Conservation (phyloP, 2,888 invertebrate species). For the Caenorhabditis macrosperma region DNA sequence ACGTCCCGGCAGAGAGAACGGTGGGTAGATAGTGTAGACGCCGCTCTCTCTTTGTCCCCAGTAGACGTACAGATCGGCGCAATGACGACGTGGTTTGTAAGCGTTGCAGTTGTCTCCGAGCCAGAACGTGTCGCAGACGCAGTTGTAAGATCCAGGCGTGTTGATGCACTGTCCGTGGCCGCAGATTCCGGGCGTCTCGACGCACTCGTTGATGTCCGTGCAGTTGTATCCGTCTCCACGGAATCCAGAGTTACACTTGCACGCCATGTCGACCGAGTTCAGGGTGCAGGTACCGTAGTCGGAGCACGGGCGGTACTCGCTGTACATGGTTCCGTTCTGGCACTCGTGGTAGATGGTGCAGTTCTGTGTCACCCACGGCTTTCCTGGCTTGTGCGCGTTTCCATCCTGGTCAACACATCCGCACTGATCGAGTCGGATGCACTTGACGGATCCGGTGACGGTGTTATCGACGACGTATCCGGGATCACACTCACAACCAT, state of each 20-base stretch:
- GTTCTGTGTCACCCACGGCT: slow-evolving; percentile 70
- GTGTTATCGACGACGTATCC: slow-evolving; percentile 75
- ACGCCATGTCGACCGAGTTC: slow-evolving; percentile 46
- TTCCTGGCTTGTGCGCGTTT: slow-evolving; percentile 65
- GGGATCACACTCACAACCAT: slow-evolving; percentile 79
- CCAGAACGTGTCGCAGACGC: slow-evolving; percentile 76
- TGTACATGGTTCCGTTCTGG: slow-evolving; percentile 68
- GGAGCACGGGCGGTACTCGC: slow-evolving; percentile 66
- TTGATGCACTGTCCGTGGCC: slow-evolving; percentile 86
- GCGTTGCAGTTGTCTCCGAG: slow-evolving; percentile 65
- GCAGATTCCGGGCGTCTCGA: slow-evolving; percentile 80
- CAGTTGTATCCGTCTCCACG: slow-evolving; percentile 70
- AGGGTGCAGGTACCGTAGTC: slow-evolving; percentile 61
- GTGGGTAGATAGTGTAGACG: slow-evolving; percentile 61
- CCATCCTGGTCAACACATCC: slow-evolving; percentile 74
- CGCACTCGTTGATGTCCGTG: slow-evolving; percentile 71
- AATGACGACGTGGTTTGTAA: slow-evolving; percentile 70
- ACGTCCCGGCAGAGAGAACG: slow-evolving; percentile 36
- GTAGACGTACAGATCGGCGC: slow-evolving; percentile 72
- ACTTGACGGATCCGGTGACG: slow-evolving; percentile 37
- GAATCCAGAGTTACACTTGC: slow-evolving; percentile 68
- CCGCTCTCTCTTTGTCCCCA: slow-evolving; percentile 60
- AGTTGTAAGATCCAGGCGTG: slow-evolving; percentile 86
- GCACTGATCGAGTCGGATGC: slow-evolving; percentile 64
- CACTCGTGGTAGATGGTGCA: slow-evolving; percentile 69